Conservation (phyloP, 2,113 vertebrate genomes). For the Cisticola juncidis region DNA sequence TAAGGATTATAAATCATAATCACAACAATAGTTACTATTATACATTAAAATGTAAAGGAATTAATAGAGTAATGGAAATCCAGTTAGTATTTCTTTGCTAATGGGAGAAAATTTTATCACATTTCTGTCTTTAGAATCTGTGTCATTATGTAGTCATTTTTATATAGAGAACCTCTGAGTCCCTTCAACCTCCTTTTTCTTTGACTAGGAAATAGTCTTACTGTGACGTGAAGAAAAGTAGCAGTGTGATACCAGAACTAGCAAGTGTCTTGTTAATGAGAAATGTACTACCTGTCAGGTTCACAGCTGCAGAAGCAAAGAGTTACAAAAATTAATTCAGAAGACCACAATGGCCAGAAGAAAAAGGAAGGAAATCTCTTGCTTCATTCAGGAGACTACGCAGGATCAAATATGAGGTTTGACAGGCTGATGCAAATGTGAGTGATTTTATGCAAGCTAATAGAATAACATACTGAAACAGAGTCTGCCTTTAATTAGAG, state of each 20-base stretch:
- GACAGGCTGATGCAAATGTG: conserved; percentile 13
- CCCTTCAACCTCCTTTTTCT: not conserved
- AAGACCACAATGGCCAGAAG: not conserved
- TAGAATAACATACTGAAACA: not conserved
- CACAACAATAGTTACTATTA: not conserved
- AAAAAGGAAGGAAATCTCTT: not conserved
- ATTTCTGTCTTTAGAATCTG: not conserved
- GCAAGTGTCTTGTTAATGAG: not conserved
- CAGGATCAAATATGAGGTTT: conserved; percentile 32
- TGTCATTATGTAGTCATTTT: not conserved
- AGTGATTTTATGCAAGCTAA: conserved; percentile 48
- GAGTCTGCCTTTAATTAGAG: conserved; percentile 16
- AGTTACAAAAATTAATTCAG: not conserved
- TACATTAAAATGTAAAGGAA: not conserved
- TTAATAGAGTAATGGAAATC: not conserved
- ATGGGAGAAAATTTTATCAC: not conserved
- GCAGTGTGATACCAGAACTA: not conserved
- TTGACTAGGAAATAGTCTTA: not conserved
- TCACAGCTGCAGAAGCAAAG: not conserved
- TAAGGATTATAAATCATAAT: not conserved
- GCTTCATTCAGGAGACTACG: not conserved
- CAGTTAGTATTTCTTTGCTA: not conserved
- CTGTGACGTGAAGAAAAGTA: not conserved
- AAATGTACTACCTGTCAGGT: not conserved
- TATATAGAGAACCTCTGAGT: not conserved